These are phyloP conservation scores for Rafetus swinhoei DNA, from an alignment of 2,113 vertebrate genomes.

Conservation along the genomic window DNA sequence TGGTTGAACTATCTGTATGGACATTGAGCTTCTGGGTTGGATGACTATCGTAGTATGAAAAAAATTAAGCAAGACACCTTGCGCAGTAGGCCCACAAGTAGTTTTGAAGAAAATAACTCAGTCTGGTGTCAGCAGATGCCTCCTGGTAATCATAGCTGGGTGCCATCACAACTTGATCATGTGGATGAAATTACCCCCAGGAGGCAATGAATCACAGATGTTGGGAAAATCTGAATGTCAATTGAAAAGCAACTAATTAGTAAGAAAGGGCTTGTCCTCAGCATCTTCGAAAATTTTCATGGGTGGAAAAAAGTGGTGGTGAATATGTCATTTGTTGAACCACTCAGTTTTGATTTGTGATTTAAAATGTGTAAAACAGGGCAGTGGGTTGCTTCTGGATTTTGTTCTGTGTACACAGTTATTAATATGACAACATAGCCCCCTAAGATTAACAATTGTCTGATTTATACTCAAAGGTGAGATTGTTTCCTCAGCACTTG, in stretches of 20 bases:
- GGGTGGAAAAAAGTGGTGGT: not conserved
- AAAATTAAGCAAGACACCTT: accelerated
- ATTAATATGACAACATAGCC: not conserved
- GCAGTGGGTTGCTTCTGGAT: not conserved
- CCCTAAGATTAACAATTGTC: not conserved
- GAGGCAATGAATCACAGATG: not conserved
- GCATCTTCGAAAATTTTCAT: not conserved
- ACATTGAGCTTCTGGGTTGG: not conserved
- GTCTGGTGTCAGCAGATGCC: not conserved
- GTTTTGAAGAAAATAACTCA: not conserved
- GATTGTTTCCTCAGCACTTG: not conserved
- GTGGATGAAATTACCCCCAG: not conserved
- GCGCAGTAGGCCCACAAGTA: not conserved
- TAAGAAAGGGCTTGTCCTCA: not conserved
- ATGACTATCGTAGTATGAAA: not conserved
- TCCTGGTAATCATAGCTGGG: not conserved
- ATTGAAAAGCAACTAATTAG: not conserved
- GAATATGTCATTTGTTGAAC: not conserved
- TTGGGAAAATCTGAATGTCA: not conserved
- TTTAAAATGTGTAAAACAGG: not conserved
- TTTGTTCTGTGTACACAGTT: accelerated
- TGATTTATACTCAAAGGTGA: not conserved
- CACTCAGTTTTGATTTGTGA: not conserved
- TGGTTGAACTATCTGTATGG: not conserved
- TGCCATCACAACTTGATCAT: not conserved